Base-by-base conservation (phyloP, 2,797 vertebrate genomes). In the Chaetophractus vellerosus region DNA sequence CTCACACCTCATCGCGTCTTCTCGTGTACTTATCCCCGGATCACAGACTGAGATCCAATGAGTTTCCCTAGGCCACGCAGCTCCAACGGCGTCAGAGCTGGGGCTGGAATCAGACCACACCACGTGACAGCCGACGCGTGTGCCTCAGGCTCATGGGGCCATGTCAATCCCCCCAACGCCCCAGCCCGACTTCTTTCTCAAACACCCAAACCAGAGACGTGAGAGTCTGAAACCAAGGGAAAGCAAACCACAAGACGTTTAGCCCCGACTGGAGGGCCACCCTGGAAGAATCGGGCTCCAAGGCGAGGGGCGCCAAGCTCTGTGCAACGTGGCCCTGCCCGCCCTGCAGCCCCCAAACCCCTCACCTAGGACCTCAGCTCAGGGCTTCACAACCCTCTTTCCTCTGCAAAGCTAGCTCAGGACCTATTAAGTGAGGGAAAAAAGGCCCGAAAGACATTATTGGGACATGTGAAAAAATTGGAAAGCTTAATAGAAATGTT, bases 111-210 rank as follows among this genome's bases (percentile, higher is more conserved):
- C 59, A n/a, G 18, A 48, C 19, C 33, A 1, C 21, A 26, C 38
- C n/a, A 38, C 41, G 1, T 1, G 50, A 69, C 24, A 4, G 9
- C 59, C 12, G 2, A 0, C 16, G 2, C 0, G 0, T 33, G 36
- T n/a, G 33, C 63, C 38, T 52, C 63, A 24, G 57, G 38, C 24
- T 69, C 41, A 1, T 0, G 28, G 6, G 6, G 2, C 55, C 75
- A 72, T 69, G 21, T 48, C n/a, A 26, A 36, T 16, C 36, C 45
- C 12, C 38, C 71, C 28, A 45, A 28, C 2, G 6, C 16, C 48
- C 31, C 26, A 26, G 38, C 5, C 24, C 1, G 31, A 19, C 28
- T 41, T 41, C 55, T 33, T 19, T 18, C 68, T 26, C 18, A 72
- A 84, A 72, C 38, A n/a, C 38, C 80, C 57, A 33, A 84, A 52